Base-by-base conservation (phyloP, 2,113 vertebrate genomes). In the Ophthalmotilapia sp. region DNA sequence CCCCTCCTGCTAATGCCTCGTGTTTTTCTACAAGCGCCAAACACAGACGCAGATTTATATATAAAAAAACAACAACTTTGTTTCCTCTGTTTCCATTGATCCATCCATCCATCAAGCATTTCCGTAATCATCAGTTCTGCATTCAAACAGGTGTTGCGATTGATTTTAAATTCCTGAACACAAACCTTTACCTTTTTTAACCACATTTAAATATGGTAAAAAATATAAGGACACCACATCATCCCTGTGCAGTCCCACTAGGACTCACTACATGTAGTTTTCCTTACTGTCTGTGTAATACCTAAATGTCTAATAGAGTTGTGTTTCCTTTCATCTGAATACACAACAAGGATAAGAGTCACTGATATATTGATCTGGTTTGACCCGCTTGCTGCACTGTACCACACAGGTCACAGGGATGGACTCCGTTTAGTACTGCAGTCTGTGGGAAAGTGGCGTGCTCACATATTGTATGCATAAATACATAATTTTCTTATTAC, bases 321-420 rank as follows among this genome's bases (percentile, higher is more conserved):
- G 6, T 21, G 56, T 90, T 62, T 86, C 90, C 80, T 89, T 79
- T 80, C 70, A 81, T 89, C 79, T 42, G 55, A 77, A 81, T 8
- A 23, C 40, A 77, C 33, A 55, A 33, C 13, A 2, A 68, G 40
- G 12, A 65, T 36, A 40, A 60, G 23, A 68, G 86, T 51, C 86
- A 51, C 23, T 9, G 85, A 77, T 13, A 9, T 87, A 94, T 93
- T 17, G 89, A 95, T 87, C 51, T 6, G 17, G 40, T 89, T 86
- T 91, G 87, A 92, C 91, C 90, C 36, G 17, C n/a, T 3, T 17
- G 79, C 17, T 81, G 15, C 42, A 17, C 60, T 8, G 56, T 29
- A 84, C 90, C 93, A 70, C 88, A 94, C 58, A 88, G 94, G 94
- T 95, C 95, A 93, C 54, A 19, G 14, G 88, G 75, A 12, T 49